Base-by-base conservation (phyloP, 2,113 vertebrate genomes). In the Rhinopomastus cyanomelas region DNA sequence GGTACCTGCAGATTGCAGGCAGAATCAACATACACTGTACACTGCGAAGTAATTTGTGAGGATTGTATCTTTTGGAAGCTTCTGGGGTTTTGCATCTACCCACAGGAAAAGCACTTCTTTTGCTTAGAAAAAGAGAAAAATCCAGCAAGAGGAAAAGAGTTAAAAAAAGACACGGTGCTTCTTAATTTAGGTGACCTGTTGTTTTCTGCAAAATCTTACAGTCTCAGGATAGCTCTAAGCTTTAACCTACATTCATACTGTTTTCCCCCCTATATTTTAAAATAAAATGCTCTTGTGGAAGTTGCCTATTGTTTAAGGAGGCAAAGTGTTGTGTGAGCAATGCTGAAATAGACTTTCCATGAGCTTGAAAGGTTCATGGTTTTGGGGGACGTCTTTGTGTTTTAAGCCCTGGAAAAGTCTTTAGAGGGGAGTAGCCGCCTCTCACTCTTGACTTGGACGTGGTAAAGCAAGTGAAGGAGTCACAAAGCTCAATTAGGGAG, bases 21-120 rank as follows among this genome's bases (percentile, higher is more conserved):
- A 82, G 42, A 29, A 56, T 87, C 25, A 46, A 6, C n/a, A 7
- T 42, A 57, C 25, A 18, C 19, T 26, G 12, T 83, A 26, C 37
- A 66, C 57, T 71, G 61, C 27, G 69, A 55, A 77, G 64, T 79
- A n/a, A 55, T 26, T 62, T 83, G 15, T 60, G 34, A 62, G 18
- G 8, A 11, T 6, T 83, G 93, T 52, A 36, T 59, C 19, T 78
- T 86, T 44, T 53, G 78, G 9, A 56, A 48, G 2, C 12, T 64
- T 37, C 8, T 2, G 10, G 5, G 2, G 62, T 95, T 77, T 46
- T 60, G 18, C 39, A 51, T 51, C 75, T 87, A 23, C 49, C 22
- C 29, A 48, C 53, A 90, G 84, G 78, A 91, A 96, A 75, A 91
- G 22, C n/a, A 18, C 23, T 89, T 65, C 44, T 81, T 83, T 83